Base-by-base conservation (phyloP, 2,888 invertebrate genomes). In the Ernsta delagoae region DNA sequence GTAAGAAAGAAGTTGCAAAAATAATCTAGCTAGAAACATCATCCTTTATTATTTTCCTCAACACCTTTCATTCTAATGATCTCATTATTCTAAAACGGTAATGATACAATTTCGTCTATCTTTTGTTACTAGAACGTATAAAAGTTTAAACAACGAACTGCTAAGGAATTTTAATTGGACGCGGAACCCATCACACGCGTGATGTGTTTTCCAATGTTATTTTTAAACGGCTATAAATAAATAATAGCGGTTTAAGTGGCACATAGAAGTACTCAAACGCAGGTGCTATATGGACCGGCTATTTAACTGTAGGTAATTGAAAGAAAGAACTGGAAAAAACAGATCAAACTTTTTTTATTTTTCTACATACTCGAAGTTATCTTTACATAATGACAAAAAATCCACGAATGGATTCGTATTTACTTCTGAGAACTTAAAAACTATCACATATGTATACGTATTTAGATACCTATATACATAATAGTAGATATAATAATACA, bases 201-300 rank as follows among this genome's bases (percentile, higher is more conserved):
- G 66, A 66, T 66, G 34, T 57, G 57, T 43, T 54, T 67, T 66
- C 66, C 12, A 56, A 54, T 67, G 67, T 45, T 67, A 67, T 67
- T 67, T 67, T 67, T 67, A 67, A 61, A 34, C 43, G 61, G 54
- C 45, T 67, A 61, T 67, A 67, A 67, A 67, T 67, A 67, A 67
- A 61, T 61, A 61, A 61, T 56, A 31, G 56, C 60, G 24, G 34
- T 67, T 61, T 61, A 61, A 67, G 61, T 56, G 61, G 61, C 45
- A 56, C 45, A 24, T 54, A 9, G 48, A 12, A 11, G n/a, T 31
- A n/a, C 8, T 24, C 8, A 16, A 11, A n/a, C 34, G 24, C 59
- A 60, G 56, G 65, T 50, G 59, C 39, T 36, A 65, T 59, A 48
- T 56, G n/a, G 50, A 59, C 16, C 7, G 11, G 11, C 43, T 43